Percentiles rank a stretch among this genome's conserved stretches.
phyloP scores from a whole-genome alignment of 2,888 invertebrate genomes.

The Melanotus villosus region DNA sequence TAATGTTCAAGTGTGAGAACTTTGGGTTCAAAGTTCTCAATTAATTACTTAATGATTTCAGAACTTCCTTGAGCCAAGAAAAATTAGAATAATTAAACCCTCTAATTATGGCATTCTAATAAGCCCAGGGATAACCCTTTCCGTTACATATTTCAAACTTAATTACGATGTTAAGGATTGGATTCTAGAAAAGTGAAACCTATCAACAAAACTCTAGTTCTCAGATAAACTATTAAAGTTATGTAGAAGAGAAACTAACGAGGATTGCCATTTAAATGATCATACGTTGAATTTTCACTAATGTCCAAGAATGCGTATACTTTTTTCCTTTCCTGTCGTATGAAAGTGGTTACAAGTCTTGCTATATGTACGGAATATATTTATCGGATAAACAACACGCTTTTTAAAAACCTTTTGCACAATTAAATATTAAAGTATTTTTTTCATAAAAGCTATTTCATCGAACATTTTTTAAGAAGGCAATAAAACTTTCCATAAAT shows the following conservation, averaged over 20 bases:
- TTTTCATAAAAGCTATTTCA: no score
- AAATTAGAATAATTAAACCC: not conserved
- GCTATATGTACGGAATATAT: no score
- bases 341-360: not conserved
- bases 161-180: not conserved
- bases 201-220: no score
- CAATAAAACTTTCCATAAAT: no score
- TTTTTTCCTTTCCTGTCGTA: not conserved
- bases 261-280: slow-evolving; percentile 1
- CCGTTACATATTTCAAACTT: not conserved
- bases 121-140: not conserved
- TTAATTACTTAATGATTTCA: slow-evolving; percentile 7
- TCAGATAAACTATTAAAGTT: not conserved
- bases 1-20: slow-evolving; percentile 22
- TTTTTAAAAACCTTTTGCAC: not conserved
- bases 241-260: slow-evolving; percentile 22
- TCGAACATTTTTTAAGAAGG: no score
- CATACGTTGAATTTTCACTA: slow-evolving; percentile 6
- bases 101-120: not conserved
- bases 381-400: not conserved
- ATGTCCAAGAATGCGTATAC: not conserved
- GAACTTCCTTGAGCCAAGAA: not conserved
- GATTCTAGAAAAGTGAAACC: no score
- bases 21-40: slow-evolving; percentile 20
- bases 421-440: not conserved